These are phyloP conservation scores for Manis crassicaudata DNA, from an alignment of 2,797 vertebrate genomes.

Conservation along the genomic window DNA sequence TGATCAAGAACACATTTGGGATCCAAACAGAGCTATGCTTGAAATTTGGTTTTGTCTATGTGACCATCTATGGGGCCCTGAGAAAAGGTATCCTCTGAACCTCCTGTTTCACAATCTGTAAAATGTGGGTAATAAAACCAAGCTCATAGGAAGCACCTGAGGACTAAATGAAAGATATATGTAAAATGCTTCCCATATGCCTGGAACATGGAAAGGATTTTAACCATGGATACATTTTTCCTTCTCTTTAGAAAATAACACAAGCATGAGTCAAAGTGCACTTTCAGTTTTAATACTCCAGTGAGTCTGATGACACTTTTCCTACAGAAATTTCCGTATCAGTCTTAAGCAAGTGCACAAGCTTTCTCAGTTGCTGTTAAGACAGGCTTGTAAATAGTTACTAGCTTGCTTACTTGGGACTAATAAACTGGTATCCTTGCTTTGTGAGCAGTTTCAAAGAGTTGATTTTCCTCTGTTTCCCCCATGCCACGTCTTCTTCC, in stretches of 20 bases:
- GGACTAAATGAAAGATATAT: not conserved
- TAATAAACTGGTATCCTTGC: not conserved
- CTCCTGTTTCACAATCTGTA: not conserved
- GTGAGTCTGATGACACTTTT: not conserved
- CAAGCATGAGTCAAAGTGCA: not conserved
- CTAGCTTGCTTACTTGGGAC: not conserved
- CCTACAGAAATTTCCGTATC: not conserved
- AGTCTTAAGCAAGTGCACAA: not conserved
- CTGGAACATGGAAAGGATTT: not conserved
- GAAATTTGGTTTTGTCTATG: not conserved
- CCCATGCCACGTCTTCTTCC: not conserved
- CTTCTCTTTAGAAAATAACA: slow-evolving; percentile 6
- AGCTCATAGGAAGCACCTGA: not conserved
- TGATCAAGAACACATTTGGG: not conserved
- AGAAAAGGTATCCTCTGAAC: not conserved
- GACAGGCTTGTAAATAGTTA: not conserved
- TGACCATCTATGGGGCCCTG: not conserved
- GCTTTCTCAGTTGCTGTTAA: not conserved
- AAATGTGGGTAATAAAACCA: not conserved
- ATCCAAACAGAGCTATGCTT: not conserved
- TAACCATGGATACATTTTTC: not conserved
- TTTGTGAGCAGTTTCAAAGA: slow-evolving; percentile 14
- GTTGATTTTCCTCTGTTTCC: not conserved
- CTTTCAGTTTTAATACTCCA: not conserved
- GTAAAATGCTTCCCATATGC: not conserved